Evolutionary conservation across 1,140 invertebrate genomes (phyloP).

Genomic region (Heliconius nattereri): DNA sequence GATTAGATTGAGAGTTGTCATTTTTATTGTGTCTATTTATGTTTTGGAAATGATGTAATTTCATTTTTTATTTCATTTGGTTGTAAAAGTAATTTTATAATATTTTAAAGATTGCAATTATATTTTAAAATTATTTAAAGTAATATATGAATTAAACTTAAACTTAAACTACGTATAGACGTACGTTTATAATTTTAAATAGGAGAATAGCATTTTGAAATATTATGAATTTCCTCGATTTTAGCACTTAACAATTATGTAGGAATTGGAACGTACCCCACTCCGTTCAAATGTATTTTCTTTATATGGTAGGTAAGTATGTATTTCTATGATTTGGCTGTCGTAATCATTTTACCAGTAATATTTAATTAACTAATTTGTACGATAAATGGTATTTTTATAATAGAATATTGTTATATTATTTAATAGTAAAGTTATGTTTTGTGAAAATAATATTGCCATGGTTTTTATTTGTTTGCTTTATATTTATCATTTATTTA

Average conservation of each 20-base stretch:
- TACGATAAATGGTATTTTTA: background rate
- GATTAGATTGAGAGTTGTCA: conserved; percentile 65
- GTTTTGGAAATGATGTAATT: conserved; percentile 71
- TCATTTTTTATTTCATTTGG: background rate
- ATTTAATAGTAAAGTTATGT: background rate
- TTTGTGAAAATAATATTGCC: no score
- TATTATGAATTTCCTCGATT: background rate
- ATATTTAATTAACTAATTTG: conserved; percentile 1
- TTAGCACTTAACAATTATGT: no score
- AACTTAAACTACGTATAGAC: background rate
- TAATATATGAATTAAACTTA: no score
- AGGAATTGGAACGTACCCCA: no score
- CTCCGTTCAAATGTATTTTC: background rate
- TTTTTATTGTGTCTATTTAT: conserved; percentile 72
- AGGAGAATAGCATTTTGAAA: background rate
- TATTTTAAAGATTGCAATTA: background rate
- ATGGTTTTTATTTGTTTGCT: no score
- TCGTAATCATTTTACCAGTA: background rate
- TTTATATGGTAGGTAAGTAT: background rate
- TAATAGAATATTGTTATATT: background rate
- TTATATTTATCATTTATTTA: no score
- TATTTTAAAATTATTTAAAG: background rate
- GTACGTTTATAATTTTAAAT: background rate
- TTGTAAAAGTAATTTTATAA: conserved; percentile 1
- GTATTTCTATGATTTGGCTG: background rate